Percentiles rank a stretch among this genome's conserved stretches.
These are phyloP conservation scores for Liopterus haemorrhoidalis DNA, from an alignment of 2,888 invertebrate species.

Conservation along the genomic window DNA sequence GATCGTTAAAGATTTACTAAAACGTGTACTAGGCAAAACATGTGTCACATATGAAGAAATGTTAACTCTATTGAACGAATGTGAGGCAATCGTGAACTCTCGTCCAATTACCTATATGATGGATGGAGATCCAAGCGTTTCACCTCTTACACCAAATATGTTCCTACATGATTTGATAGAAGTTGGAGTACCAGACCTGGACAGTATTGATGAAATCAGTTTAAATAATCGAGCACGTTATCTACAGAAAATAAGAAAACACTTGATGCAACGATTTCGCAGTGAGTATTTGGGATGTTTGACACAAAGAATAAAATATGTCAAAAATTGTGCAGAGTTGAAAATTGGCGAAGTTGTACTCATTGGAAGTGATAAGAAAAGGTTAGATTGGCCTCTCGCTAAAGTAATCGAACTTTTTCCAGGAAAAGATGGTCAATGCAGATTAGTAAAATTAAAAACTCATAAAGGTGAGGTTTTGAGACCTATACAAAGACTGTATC, in stretches of 20 bases:
- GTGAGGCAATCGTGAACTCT: constrained; percentile 38
- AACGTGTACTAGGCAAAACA: constrained; percentile 38
- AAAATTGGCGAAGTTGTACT: neutral
- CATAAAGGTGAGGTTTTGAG: too few relatives aligned
- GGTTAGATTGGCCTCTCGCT: too few relatives aligned
- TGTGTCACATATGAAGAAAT: constrained; percentile 34
- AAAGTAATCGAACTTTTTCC: constrained; percentile 1
- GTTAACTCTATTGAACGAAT: constrained; percentile 32
- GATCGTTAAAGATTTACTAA: constrained; percentile 39
- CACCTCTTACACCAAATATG: constrained; percentile 16
- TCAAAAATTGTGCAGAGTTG: constrained; percentile 1
- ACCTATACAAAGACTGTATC: neutral
- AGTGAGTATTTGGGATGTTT: constrained; percentile 29
- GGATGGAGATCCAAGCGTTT: constrained; percentile 8
- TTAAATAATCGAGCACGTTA: constrained; percentile 23
- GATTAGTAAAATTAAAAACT: constrained; percentile 3
- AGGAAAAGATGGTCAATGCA: constrained; percentile 1
- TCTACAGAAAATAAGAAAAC: constrained; percentile 27
- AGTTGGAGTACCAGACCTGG: constrained; percentile 27
- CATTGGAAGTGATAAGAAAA: too few relatives aligned
- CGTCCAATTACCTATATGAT: constrained; percentile 24
- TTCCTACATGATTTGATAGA: constrained; percentile 31
- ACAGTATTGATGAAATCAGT: constrained; percentile 22
- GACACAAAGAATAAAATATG: too few relatives aligned
- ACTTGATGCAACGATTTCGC: constrained; percentile 28